These are phyloP conservation scores for Erebia palarica DNA, from an alignment of 2,888 invertebrate genomes.

Conservation along the genomic window DNA sequence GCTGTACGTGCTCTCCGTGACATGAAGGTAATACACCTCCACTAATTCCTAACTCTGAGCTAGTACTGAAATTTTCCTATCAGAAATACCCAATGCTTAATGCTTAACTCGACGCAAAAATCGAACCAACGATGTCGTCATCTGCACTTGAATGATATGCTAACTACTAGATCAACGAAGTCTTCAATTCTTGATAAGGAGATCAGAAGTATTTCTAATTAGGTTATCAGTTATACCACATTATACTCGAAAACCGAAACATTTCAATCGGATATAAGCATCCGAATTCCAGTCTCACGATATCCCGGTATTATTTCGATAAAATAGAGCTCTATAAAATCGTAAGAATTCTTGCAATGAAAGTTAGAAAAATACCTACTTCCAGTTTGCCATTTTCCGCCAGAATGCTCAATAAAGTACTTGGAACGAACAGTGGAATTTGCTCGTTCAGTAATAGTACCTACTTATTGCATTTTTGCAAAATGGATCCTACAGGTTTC, in stretches of 20 bases:
- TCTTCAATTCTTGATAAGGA: too few relatives aligned
- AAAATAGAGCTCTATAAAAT: slow-evolving; percentile 7
- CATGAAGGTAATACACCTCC: too few relatives aligned
- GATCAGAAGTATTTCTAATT: too few relatives aligned
- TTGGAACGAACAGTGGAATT: slow-evolving; percentile 3
- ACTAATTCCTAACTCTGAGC: too few relatives aligned
- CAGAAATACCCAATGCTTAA: too few relatives aligned
- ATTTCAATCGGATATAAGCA: slow-evolving; percentile 2
- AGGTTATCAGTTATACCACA: neutral
- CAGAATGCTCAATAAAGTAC: slow-evolving; percentile 9
- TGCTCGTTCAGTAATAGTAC: slow-evolving; percentile 11
- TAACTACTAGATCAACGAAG: too few relatives aligned
- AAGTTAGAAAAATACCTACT: slow-evolving; percentile 3
- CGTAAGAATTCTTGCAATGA: neutral
- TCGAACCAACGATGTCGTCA: too few relatives aligned
- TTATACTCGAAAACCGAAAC: neutral
- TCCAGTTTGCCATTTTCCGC: slow-evolving; percentile 4
- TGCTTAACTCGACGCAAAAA: too few relatives aligned
- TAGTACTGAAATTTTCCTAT: too few relatives aligned
- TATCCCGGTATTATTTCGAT: slow-evolving; percentile 3
- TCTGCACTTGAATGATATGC: too few relatives aligned
- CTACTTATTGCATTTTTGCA: neutral
- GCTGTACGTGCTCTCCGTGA: too few relatives aligned
- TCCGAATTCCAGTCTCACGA: slow-evolving; percentile 1
- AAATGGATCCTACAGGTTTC: neutral